Conservation (phyloP, 2,113 vertebrate genomes). For the Ploceus nigricollis region DNA sequence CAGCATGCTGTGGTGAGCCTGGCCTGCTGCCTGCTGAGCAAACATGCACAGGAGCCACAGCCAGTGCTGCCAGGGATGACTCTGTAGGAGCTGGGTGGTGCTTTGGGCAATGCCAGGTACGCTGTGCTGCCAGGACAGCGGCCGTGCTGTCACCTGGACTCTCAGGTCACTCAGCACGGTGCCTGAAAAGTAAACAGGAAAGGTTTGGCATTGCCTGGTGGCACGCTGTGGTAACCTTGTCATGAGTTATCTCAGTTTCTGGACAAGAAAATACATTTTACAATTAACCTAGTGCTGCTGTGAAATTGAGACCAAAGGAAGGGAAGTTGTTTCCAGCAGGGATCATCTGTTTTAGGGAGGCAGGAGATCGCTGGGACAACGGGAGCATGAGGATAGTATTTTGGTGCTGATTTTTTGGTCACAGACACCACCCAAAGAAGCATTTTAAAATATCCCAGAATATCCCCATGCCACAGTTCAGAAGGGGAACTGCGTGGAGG, state of each 20-base stretch:
- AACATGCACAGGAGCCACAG: accelerated
- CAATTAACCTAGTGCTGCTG: neutral
- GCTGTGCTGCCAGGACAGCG: accelerated
- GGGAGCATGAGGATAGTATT: neutral
- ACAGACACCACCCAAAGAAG: neutral
- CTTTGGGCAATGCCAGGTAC: neutral
- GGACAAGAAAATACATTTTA: neutral
- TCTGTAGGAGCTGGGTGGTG: neutral
- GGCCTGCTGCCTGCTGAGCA: neutral
- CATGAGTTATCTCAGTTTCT: neutral
- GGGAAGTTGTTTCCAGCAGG: neutral
- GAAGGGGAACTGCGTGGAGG: accelerated
- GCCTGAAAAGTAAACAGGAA: neutral
- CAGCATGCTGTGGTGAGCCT: accelerated
- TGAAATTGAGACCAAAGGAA: neutral
- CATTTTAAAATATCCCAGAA: neutral
- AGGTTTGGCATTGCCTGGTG: neutral
- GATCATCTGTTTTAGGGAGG: neutral
- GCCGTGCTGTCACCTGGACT: accelerated
- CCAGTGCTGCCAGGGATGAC: accelerated
- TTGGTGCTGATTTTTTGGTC: neutral
- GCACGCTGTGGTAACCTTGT: neutral
- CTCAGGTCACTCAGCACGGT: neutral
- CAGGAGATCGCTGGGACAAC: neutral
- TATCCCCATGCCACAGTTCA: neutral